phyloP scores from a whole-genome alignment of 2,888 invertebrate genomes.

The Thyatira batis region DNA sequence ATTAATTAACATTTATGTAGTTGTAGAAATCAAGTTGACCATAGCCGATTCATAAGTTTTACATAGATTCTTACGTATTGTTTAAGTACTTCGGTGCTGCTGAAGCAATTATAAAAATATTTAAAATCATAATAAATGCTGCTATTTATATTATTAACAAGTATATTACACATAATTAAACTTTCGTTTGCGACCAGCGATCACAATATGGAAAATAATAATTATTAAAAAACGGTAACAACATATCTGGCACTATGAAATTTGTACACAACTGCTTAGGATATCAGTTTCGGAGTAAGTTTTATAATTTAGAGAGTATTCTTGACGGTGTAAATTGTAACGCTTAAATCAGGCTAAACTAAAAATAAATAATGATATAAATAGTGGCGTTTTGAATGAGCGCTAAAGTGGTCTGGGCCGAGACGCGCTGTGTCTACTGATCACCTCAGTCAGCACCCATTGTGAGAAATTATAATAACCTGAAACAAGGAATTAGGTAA shows the following conservation, averaged over 20 bases:
- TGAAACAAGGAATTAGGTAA: constrained; percentile 27
- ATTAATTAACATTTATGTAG: neutral
- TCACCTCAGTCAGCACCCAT: constrained; percentile 59
- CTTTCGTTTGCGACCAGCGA: constrained; percentile 1
- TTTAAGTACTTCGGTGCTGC: constrained; percentile 67
- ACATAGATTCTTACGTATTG: constrained; percentile 19
- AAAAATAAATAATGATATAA: constrained; percentile 67
- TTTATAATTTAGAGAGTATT: constrained; percentile 38
- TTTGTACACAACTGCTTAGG: constrained; percentile 42
- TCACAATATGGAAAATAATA: neutral
- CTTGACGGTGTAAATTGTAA: constrained; percentile 42
- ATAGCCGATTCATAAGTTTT: constrained; percentile 4
- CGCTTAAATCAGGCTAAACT: constrained; percentile 51
- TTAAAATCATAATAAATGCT: constrained; percentile 67
- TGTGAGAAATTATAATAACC: constrained; percentile 44
- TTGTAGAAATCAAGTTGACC: neutral
- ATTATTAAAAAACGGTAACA: constrained; percentile 36
- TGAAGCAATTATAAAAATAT: constrained; percentile 38
- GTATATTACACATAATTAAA: constrained; percentile 14
- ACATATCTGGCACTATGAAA: constrained; percentile 41
- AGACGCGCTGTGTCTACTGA: constrained; percentile 39
- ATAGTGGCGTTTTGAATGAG: constrained; percentile 53
- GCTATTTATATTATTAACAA: constrained; percentile 41
- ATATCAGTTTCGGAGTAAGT: constrained; percentile 20
- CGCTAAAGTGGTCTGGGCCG: constrained; percentile 27